Percentiles rank a stretch among this genome's conserved stretches.
Evolutionary conservation across 1,140 invertebrate species (phyloP).

Genomic region (Meteorus sp.): DNA sequence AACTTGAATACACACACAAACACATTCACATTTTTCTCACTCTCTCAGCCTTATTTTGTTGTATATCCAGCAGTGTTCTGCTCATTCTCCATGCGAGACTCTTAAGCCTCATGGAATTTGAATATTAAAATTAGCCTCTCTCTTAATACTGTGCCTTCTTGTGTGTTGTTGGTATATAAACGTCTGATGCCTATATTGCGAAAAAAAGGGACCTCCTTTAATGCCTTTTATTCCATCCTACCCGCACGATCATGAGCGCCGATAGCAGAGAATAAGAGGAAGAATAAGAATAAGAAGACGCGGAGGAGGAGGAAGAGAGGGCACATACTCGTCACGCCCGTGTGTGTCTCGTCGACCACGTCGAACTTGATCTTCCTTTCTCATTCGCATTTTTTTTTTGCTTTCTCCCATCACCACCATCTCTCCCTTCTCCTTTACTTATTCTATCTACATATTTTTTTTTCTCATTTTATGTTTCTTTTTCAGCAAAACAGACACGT

Average conservation of each 20-base stretch:
- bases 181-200: no score
- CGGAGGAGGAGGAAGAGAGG: no score
- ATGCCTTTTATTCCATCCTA: not conserved
- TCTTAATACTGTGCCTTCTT: conserved; percentile 36
- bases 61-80: conserved; percentile 32
- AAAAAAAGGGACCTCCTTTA: not conserved
- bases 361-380: conserved; percentile 11
- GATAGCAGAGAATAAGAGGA: no score
- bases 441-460: no score
- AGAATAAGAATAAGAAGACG: no score
- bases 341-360: conserved; percentile 7
- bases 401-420: no score
- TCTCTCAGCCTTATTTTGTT: no score
- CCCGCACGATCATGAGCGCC: conserved; percentile 8
- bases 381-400: not conserved
- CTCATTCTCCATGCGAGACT: conserved; percentile 32
- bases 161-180: not conserved
- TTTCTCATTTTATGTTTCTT: not conserved
- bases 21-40: no score
- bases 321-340: conserved; percentile 12
- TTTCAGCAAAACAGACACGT: not conserved
- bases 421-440: no score
- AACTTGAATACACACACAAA: no score
- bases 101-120: conserved; percentile 40
- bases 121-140: conserved; percentile 55